phyloP scores from a whole-genome alignment of 2,113 vertebrate genomes.

The Colius striatus region DNA sequence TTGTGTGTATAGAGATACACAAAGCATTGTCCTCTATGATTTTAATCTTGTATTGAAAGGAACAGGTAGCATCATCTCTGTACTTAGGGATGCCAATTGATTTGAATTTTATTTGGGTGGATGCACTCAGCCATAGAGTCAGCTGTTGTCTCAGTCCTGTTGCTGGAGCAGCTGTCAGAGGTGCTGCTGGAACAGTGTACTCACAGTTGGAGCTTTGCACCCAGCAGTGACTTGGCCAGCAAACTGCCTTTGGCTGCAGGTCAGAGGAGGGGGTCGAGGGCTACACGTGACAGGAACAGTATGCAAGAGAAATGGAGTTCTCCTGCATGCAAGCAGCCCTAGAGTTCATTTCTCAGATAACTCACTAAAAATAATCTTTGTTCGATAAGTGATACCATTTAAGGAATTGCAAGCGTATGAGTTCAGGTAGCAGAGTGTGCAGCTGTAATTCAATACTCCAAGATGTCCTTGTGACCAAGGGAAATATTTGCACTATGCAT shows the following conservation, averaged over 20 bases:
- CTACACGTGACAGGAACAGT: fast-evolving
- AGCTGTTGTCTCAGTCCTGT: not conserved
- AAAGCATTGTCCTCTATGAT: not conserved
- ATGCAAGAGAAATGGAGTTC: not conserved
- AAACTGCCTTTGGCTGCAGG: not conserved
- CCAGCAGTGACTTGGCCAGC: not conserved
- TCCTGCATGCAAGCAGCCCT: not conserved
- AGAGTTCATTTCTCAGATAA: not conserved
- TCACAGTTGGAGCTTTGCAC: not conserved
- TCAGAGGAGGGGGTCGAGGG: no score
- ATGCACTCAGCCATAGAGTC: not conserved
- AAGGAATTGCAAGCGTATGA: not conserved
- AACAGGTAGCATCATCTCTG: not conserved
- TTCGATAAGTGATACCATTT: not conserved
- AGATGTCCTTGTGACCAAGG: fast-evolving
- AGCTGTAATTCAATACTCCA: not conserved
- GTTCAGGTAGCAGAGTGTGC: fast-evolving
- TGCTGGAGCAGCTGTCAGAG: not conserved
- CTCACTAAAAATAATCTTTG: not conserved
- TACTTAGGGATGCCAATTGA: not conserved
- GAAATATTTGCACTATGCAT: not conserved
- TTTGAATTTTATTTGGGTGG: not conserved
- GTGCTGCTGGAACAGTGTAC: not conserved
- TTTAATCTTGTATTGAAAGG: not conserved
- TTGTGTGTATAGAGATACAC: no score